These are phyloP conservation scores for Sitobion miscanthi DNA, from an alignment of 1,140 invertebrate species.

Conservation along the genomic window DNA sequence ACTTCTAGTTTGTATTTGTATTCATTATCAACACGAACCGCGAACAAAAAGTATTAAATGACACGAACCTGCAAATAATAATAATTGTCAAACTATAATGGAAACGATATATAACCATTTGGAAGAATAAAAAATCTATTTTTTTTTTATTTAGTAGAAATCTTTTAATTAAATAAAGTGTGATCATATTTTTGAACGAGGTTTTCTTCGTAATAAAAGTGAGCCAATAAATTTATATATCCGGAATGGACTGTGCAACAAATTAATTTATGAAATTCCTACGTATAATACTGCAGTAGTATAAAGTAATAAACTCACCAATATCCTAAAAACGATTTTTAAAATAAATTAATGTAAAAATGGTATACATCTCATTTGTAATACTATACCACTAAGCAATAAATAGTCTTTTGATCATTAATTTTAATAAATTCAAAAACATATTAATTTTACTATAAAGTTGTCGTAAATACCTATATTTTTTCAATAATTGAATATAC, in stretches of 20 bases:
- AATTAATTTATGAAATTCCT: not conserved
- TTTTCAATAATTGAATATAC: too few species aligned
- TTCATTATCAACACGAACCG: not conserved
- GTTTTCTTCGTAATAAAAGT: not conserved
- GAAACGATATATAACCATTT: not conserved
- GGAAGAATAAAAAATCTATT: not conserved
- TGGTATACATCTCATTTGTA: too few species aligned
- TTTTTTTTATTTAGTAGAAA: not conserved
- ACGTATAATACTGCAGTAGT: not conserved
- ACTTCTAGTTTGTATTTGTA: not conserved
- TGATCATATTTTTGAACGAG: not conserved
- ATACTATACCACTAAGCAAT: too few species aligned
- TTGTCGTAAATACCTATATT: too few species aligned
- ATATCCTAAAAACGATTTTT: too few species aligned
- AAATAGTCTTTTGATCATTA: too few species aligned
- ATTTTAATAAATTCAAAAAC: too few species aligned
- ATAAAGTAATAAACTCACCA: too few species aligned
- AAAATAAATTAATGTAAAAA: too few species aligned
- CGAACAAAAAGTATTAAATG: not conserved
- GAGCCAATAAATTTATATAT: too few species aligned
- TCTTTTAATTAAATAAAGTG: slow-evolving; percentile 3
- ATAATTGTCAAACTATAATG: not conserved
- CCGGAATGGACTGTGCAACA: not conserved
- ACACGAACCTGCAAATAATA: not conserved
- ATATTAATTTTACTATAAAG: too few species aligned